Conservation (phyloP, 35 echinoderm and acorn worm genomes). For the Ophioderma brevispina region DNA sequence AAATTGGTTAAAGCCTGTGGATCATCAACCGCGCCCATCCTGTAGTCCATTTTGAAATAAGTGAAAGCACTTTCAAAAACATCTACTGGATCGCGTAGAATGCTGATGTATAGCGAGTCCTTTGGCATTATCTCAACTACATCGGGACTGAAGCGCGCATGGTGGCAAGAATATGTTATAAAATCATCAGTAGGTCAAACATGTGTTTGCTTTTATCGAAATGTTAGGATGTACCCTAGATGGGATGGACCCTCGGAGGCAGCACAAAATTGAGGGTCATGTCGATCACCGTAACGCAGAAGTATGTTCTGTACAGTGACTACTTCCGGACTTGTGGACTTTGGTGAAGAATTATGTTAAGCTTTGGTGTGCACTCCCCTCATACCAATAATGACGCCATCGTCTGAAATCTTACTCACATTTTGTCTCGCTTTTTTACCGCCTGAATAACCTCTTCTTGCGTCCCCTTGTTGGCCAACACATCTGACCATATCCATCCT, state of each 20-base stretch:
- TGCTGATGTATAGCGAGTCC: constrained; percentile 87
- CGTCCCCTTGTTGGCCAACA: too few relatives aligned
- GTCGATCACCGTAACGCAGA: constrained; percentile 79
- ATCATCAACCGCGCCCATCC: constrained; percentile 60
- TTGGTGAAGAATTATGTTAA: constrained; percentile 91
- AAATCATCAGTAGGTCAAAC: constrained; percentile 37
- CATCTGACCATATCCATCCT: too few relatives aligned
- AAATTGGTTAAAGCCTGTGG: constrained; percentile 72
- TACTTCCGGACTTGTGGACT: constrained; percentile 98
- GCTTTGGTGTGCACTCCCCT: constrained; percentile 63
- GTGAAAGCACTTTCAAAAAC: constrained; percentile 97
- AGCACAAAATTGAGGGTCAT: constrained; percentile 83
- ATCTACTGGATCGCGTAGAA: constrained; percentile 89
- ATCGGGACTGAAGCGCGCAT: constrained; percentile 74
- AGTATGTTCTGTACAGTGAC: constrained; percentile 95
- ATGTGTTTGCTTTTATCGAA: constrained; percentile 76
- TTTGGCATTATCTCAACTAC: constrained; percentile 82
- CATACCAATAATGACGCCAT: too few relatives aligned
- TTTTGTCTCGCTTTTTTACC: too few relatives aligned
- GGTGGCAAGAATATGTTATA: constrained; percentile 96
- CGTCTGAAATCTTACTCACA: too few relatives aligned
- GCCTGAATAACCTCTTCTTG: too few relatives aligned
- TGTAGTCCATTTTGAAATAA: constrained; percentile 92
- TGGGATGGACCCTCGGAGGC: constrained; percentile 61
- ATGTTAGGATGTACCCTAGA: constrained; percentile 77